These are phyloP conservation scores for Sebastiscus albofasciatus DNA, from an alignment of 2,797 vertebrate genomes.

Conservation along the genomic window DNA sequence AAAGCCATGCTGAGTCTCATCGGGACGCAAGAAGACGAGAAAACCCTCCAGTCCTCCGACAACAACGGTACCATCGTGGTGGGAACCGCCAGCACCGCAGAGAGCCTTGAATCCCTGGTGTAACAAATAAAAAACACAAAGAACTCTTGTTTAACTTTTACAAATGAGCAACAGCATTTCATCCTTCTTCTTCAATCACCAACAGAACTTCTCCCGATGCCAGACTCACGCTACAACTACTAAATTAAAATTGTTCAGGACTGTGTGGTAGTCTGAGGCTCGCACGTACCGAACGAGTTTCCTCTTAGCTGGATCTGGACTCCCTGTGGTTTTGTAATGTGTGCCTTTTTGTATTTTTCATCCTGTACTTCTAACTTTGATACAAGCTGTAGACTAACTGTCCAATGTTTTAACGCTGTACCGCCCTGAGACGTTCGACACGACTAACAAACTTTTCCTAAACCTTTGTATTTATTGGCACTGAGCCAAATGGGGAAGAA, in stretches of 20 bases:
- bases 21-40: constrained; percentile 90
- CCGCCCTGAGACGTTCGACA: constrained; percentile 51
- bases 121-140: constrained; percentile 58
- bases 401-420: constrained; percentile 42
- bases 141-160: constrained; percentile 27
- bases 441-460: constrained; percentile 65
- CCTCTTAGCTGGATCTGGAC: constrained; percentile 54
- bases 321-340: constrained; percentile 59
- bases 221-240: not conserved
- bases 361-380: constrained; percentile 68
- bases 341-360: constrained; percentile 81
- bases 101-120: constrained; percentile 96
- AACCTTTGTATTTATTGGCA: constrained; percentile 86
- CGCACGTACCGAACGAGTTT: constrained; percentile 8
- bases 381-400: constrained; percentile 68
- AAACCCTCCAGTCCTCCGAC: constrained; percentile 86
- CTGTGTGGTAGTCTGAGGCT: constrained; percentile 9
- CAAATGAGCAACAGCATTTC: constrained; percentile 11
- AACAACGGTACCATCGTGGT: constrained; percentile 87
- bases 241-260: not conserved
- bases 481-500: constrained; percentile 76
- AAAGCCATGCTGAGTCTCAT: constrained; percentile 95
- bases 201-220: constrained; percentile 17
- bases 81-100: constrained; percentile 83
- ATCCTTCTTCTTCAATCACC: constrained; percentile 15